Evolutionary conservation across 2,888 invertebrate species (phyloP).

Genomic region (Leucozona laternaria): DNA sequence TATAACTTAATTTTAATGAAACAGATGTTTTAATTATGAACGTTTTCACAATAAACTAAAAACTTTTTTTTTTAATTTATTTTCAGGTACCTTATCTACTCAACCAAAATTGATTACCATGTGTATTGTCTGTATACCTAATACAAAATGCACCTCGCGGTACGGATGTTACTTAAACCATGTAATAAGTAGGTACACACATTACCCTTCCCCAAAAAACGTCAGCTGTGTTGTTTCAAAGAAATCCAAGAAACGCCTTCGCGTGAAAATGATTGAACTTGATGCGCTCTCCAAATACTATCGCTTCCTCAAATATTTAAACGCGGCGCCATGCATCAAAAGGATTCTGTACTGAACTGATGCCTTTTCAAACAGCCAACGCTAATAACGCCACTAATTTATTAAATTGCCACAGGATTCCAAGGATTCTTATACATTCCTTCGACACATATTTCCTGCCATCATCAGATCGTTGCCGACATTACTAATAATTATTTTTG

Average conservation of each 20-base stretch:
- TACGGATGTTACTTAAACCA: background rate
- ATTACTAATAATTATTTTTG: conserved; percentile 43
- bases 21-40: too few species aligned
- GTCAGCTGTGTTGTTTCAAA: conserved; percentile 63
- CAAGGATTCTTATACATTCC: conserved; percentile 26
- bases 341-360: conserved; percentile 2
- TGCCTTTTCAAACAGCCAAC: conserved; percentile 13
- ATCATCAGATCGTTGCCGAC: conserved; percentile 67
- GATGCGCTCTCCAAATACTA: conserved; percentile 23
- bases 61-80: too few species aligned
- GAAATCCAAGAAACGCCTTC: conserved; percentile 61
- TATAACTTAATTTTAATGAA: too few species aligned
- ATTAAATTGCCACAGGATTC: conserved; percentile 55
- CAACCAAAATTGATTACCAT: conserved; percentile 5
- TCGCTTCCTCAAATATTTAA: conserved; percentile 69
- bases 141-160: background rate
- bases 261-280: conserved; percentile 47
- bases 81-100: too few species aligned
- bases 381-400: conserved; percentile 73
- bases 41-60: too few species aligned
- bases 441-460: conserved; percentile 62
- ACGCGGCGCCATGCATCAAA: conserved; percentile 58
- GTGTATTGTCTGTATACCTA: too few species aligned
- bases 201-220: conserved; percentile 13
- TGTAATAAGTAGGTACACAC: conserved; percentile 19